Evolutionary conservation across 2,113 vertebrate species (phyloP), one percentile per base, ranked within the genome.

Genomic region (Cottus gobio): DNA sequence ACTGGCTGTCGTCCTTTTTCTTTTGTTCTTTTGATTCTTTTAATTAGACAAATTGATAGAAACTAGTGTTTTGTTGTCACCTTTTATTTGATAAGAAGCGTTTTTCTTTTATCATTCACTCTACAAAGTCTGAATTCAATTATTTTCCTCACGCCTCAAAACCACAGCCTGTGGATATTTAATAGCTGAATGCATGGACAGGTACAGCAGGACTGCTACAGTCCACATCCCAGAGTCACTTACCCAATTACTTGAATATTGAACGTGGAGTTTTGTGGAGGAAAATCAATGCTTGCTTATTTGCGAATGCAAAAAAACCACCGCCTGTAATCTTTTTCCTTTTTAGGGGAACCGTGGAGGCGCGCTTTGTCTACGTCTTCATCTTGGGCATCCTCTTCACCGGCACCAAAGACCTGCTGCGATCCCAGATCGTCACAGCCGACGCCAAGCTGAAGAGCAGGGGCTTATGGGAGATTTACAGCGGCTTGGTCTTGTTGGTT

Each of bases 371-470:
- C 77, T 99, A 97, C 64, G 92, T 98, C 86, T 98, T 98, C 82
- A 94, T 99, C 86, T 94, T 99, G 90, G 97, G 97, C 77, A 97
- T 99, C 92, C 92, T 99, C 84, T 97, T 98, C 93, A 95, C 95
- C 37, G 98, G 98, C 69, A 96, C 95, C 87, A 98, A 96, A 89
- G 97, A 96, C 91, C 92, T 99, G 78, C 87, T 99, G 56, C 95
- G 95, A 73, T 96, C 97, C 42, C 97, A 97, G 91, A 90, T 97
- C 92, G 90, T 94, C 81, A 92, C 94, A 28, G 62, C 93, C 18
- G 95, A 95, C 77, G 80, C 74, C 67, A 91, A 81, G 0, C 24
- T 84, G 64, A 97, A 94, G 93, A 94, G 93, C 90, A 79, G 91
- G 44, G 97, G 97, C 56, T 91, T 99, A 13, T 97, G 97, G 97